Base-by-base conservation (phyloP, 2,797 vertebrate species). In the Peromyscus eremicus region DNA sequence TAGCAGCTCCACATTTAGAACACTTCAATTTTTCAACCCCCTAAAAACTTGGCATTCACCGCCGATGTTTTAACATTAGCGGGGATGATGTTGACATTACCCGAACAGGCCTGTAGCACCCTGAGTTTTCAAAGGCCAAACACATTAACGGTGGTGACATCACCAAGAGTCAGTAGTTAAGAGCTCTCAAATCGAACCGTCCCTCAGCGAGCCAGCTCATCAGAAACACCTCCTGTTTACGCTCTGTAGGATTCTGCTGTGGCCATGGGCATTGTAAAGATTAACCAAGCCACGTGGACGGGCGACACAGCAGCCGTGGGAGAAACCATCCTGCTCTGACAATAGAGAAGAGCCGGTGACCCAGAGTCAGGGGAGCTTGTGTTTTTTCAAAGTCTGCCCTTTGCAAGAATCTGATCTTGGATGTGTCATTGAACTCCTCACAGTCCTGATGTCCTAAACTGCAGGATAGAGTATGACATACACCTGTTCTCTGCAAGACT, bases 191-290 rank as follows among this genome's bases (percentile, higher is more conserved):
- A 95, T 57, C 70, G 86, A 94, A 92, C 11, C 27, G 52, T 75
- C 40, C 79, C 64, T 80, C 89, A 32, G 73, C 6, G 66, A 97
- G 66, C 76, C 86, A 89, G 80, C 83, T 96, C 92, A 94, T 93
- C 97, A 97, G 96, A 96, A 90, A 96, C 94, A 85, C 62, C 92
- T 93, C 70, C 81, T 97, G 84, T 95, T 97, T 96, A 92, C 7
- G 2, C 66, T 93, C 91, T 64, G 64, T 89, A 94, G 96, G 91
- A 96, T 77, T 93, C 95, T 93, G 43, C 92, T 70, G 94, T 89
- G 79, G 93, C 81, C 81, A 93, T 92, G 93, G 94, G 91, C 92
- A 93, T n/a, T 97, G 87, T 97, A 98, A 98, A 97, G 85, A 97
- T 97, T 95, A 97, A 97, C 95, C 64, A 97, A 93, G 52, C 89